Percentiles rank a stretch among this genome's conserved stretches.
phyloP scores from a whole-genome alignment of 2,797 vertebrate species.

The Etheostoma perlongum region DNA sequence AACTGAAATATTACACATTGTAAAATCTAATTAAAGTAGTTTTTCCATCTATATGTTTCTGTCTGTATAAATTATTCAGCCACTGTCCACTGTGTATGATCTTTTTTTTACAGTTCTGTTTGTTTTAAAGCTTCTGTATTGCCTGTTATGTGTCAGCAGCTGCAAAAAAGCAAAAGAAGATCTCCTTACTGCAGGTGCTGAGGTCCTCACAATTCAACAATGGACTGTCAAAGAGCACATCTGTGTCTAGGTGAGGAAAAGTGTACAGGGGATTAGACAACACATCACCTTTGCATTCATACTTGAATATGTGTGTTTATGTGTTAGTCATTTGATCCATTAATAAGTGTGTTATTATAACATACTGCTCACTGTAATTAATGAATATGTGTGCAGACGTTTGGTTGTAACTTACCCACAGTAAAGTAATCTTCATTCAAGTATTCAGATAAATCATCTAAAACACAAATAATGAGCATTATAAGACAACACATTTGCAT shows the following conservation, averaged over 20 bases:
- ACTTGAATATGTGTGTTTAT: background rate
- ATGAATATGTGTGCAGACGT: background rate
- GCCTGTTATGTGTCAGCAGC: background rate
- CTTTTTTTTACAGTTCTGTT: background rate
- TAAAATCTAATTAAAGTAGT: background rate
- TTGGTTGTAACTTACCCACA: conserved; percentile 50
- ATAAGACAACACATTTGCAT: conserved; percentile 11
- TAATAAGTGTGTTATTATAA: background rate
- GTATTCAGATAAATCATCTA: conserved; percentile 61
- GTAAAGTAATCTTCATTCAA: conserved; percentile 31
- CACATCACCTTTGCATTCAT: background rate
- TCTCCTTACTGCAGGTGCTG: conserved; percentile 49
- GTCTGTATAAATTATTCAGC: background rate
- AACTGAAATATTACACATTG: background rate
- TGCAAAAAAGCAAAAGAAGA: background rate
- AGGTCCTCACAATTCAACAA: background rate
- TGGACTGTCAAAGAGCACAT: conserved; percentile 24
- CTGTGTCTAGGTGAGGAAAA: conserved; percentile 27
- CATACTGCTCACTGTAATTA: background rate
- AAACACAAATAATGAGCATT: conserved; percentile 43
- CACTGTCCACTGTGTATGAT: background rate
- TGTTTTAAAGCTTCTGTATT: background rate
- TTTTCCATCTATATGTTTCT: background rate
- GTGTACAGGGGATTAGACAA: background rate
- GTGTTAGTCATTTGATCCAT: too few relatives aligned